A percentile compares a stretch with the other conserved stretches of the same genome.
These are phyloP conservation scores for Syritta pipiens DNA, from an alignment of 2,888 invertebrate species.

Conservation along the genomic window DNA sequence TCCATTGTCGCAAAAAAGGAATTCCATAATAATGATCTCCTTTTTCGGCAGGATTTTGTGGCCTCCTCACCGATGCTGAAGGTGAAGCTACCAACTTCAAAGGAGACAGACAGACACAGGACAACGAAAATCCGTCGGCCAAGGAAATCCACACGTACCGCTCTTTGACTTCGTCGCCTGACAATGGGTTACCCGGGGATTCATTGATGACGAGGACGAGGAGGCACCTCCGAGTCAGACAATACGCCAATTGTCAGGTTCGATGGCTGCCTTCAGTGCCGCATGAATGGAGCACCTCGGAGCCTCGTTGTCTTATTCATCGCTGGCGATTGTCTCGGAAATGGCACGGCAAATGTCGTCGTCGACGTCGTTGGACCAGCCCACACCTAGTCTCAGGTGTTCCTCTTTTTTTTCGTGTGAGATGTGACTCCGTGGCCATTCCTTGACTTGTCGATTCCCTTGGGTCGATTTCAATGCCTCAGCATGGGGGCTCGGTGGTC, in stretches of 20 bases:
- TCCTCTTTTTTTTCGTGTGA: slow-evolving; percentile 38
- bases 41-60: slow-evolving; percentile 52
- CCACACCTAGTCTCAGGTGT: slow-evolving; percentile 33
- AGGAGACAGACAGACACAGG: slow-evolving; percentile 8
- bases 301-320: neutral
- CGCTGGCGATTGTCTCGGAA: neutral
- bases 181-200: slow-evolving; percentile 43
- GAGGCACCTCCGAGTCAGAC: too few species aligned
- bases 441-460: slow-evolving; percentile 48
- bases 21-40: slow-evolving; percentile 59
- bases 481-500: slow-evolving; percentile 48
- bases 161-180: slow-evolving; percentile 31
- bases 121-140: slow-evolving; percentile 10
- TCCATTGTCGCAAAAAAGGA: slow-evolving; percentile 12
- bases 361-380: slow-evolving; percentile 49
- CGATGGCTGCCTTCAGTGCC: neutral
- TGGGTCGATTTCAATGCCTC: slow-evolving; percentile 63
- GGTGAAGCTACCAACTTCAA: slow-evolving; percentile 38
- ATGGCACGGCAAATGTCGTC: slow-evolving; percentile 35
- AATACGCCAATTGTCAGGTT: too few species aligned
- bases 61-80: slow-evolving; percentile 46
- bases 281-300: slow-evolving; percentile 1
- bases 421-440: slow-evolving; percentile 47
- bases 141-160: slow-evolving; percentile 47
- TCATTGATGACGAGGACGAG: slow-evolving; percentile 60